These are phyloP conservation scores for Notarius lentiginosus DNA, from an alignment of 2,113 vertebrate genomes.

Conservation along the genomic window DNA sequence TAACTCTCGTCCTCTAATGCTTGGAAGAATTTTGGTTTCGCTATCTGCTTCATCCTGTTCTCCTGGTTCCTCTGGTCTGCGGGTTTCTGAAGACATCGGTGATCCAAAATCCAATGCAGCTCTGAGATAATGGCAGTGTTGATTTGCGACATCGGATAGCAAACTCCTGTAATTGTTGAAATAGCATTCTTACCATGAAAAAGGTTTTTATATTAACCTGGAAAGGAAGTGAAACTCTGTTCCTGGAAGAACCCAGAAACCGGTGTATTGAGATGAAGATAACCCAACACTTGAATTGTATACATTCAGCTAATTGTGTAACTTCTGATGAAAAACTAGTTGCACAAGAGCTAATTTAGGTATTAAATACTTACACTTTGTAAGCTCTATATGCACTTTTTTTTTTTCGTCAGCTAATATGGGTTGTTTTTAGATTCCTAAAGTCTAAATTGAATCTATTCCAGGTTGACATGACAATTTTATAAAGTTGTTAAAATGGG, in stretches of 20 bases:
- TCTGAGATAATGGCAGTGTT: not conserved
- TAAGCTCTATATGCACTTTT: not conserved
- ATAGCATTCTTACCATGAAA: not conserved
- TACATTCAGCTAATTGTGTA: too few relatives aligned
- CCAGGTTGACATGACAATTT: not conserved
- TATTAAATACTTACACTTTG: not conserved
- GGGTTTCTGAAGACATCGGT: not conserved
- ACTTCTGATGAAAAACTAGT: not conserved
- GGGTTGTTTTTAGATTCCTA: not conserved
- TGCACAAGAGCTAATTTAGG: not conserved
- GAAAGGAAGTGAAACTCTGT: not conserved
- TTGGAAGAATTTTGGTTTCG: not conserved
- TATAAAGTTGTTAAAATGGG: not conserved
- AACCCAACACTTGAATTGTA: not conserved
- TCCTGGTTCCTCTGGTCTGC: constrained; percentile 47
- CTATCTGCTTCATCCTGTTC: not conserved
- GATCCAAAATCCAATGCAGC: not conserved
- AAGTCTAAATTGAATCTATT: not conserved
- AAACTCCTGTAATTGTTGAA: too few relatives aligned
- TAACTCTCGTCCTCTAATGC: not conserved
- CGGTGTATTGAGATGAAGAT: not conserved
- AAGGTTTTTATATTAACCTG: not conserved
- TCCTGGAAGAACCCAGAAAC: not conserved
- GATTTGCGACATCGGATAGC: not conserved
- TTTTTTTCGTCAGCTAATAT: not conserved